Conservation (phyloP, 2,888 invertebrate species). For the Salticus scenicus region DNA sequence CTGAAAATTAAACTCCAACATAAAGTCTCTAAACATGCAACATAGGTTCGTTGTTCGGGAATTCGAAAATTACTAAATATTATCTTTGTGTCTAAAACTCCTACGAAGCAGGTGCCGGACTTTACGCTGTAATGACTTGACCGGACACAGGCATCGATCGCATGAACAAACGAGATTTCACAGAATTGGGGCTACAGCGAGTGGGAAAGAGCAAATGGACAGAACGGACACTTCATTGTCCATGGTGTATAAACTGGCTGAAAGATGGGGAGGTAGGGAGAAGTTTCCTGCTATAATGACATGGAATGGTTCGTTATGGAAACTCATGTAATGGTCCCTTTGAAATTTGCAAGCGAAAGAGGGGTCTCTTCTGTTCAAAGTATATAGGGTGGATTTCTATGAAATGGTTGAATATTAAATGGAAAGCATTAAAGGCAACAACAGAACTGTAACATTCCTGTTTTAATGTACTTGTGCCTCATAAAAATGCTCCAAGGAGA, state of each 20-base stretch:
- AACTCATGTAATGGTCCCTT: constrained; percentile 3
- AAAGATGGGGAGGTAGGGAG: neutral
- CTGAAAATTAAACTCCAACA: neutral
- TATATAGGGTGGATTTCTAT: neutral
- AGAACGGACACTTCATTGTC: constrained; percentile 1
- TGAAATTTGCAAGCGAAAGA: neutral
- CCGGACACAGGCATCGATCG: constrained; percentile 9
- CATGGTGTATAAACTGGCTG: neutral
- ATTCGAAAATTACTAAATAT: neutral
- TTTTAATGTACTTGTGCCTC: neutral
- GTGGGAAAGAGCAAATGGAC: constrained; percentile 6
- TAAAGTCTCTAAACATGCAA: constrained; percentile 4
- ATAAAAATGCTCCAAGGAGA: neutral
- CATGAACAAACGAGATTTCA: neutral
- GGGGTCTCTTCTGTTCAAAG: neutral
- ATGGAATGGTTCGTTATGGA: constrained; percentile 5
- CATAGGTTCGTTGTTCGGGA: neutral
- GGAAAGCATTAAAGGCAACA: neutral
- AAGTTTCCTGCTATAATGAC: neutral
- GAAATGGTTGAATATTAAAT: neutral
- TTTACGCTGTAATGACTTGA: constrained; percentile 4
- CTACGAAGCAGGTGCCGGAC: constrained; percentile 10
- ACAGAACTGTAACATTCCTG: neutral
- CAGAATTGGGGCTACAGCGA: neutral
- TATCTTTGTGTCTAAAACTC: neutral